Evolutionary conservation across 1,140 invertebrate genomes (phyloP).

Genomic region (Philotrypesis tridentata): DNA sequence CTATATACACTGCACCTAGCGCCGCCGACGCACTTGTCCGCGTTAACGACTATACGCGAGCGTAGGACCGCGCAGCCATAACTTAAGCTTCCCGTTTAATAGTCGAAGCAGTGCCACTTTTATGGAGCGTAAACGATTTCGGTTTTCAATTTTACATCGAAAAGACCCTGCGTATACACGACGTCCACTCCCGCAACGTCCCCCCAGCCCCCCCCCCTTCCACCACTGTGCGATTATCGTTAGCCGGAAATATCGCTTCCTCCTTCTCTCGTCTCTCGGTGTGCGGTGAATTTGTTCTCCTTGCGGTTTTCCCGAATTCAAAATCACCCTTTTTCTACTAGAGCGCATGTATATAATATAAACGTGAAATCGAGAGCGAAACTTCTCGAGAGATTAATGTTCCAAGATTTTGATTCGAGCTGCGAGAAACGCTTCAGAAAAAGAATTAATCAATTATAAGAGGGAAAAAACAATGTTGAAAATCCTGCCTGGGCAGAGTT

Average conservation of each 20-base stretch:
- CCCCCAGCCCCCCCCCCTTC: no score
- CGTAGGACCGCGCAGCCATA: conserved; percentile 50
- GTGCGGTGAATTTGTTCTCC: not conserved
- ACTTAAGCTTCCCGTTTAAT: conserved; percentile 50
- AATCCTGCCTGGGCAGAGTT: no score
- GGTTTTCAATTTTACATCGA: conserved; percentile 50
- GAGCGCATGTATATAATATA: no score
- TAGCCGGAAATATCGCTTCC: not conserved
- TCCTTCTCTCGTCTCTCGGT: no score
- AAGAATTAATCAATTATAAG: no score
- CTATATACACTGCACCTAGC: not conserved
- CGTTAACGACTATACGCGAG: conserved; percentile 47
- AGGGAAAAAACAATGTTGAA: no score
- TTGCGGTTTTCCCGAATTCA: not conserved
- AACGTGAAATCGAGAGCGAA: not conserved
- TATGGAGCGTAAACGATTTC: conserved; percentile 45
- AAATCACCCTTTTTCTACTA: no score
- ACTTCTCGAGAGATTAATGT: not conserved
- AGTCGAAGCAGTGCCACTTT: conserved; percentile 51
- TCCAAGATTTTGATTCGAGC: no score
- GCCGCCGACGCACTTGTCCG: conserved; percentile 31
- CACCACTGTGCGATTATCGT: conserved; percentile 26
- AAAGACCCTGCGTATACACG: conserved; percentile 39
- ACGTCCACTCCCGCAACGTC: conserved; percentile 35
- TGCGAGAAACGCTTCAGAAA: no score